Base-by-base conservation (phyloP, 1,140 invertebrate species). In the Gonioctena quinquepunctata region DNA sequence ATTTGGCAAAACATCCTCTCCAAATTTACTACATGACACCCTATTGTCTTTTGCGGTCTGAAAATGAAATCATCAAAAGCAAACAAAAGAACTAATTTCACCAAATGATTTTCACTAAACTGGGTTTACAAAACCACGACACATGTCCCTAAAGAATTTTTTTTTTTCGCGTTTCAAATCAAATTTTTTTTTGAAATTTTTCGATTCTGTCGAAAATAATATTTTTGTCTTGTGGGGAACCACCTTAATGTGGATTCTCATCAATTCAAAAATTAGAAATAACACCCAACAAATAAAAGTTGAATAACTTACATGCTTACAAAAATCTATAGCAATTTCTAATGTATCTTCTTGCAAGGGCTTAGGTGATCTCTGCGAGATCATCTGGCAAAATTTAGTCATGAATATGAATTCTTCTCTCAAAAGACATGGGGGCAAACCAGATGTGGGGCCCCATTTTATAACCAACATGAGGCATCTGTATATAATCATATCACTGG, bases 21-120 rank as follows among this genome's bases (percentile, higher is more conserved):
- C 79, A 42, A 80, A 73, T 71, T 77, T 78, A 42, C 76, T 76
- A 66, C 77, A 79, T 7, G 73, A 74, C 21, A 76, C 56, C 52
- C 79, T 63, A 64, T 76, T 76, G 65, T 80, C 79, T 70, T 78
- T 77, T 6, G 75, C 76, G 27, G 72, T 76, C 79, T 80, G 66
- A 68, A 77, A 79, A 65, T 26, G 59, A 57, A n/a, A n/a, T n/a
- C n/a, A n/a, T n/a, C n/a, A n/a, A n/a, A n/a, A n/a, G n/a, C n/a
- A n/a, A n/a, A n/a, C n/a, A n/a, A n/a, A n/a, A n/a, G n/a, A n/a
- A n/a, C n/a, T n/a, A n/a, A n/a, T n/a, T n/a, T n/a, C n/a, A n/a
- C n/a, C n/a, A n/a, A n/a, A n/a, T n/a, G n/a, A n/a, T n/a, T n/a
- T n/a, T n/a, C n/a, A n/a, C n/a, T n/a, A n/a, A n/a, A n/a, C n/a